Conservation (phyloP, 2,888 invertebrate genomes). For the Sisyra terminalis region DNA sequence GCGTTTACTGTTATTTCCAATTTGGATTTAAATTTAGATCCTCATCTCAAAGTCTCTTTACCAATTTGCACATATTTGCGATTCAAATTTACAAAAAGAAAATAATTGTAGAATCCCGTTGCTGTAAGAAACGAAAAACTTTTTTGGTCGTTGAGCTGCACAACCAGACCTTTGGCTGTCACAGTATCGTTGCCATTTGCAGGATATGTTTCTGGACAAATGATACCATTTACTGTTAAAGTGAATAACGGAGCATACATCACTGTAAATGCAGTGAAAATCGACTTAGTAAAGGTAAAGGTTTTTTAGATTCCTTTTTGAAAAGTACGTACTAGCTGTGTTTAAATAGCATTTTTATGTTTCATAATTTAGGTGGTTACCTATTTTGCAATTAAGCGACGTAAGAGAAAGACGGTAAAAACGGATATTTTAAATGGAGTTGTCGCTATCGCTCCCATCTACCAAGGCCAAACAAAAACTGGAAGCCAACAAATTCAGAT, state of each 20-base stretch:
- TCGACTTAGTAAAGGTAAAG: slow-evolving; percentile 48
- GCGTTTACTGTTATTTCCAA: no score
- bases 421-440: slow-evolving; percentile 38
- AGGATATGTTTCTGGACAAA: slow-evolving; percentile 63
- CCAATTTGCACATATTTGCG: no score
- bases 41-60: no score
- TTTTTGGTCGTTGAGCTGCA: slow-evolving; percentile 55
- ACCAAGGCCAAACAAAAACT: slow-evolving; percentile 38
- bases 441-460: slow-evolving; percentile 47
- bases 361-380: slow-evolving; percentile 28
- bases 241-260: slow-evolving; percentile 62
- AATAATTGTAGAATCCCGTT: slow-evolving; percentile 37
- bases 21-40: no score
- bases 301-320: background rate
- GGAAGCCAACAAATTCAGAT: slow-evolving; percentile 48
- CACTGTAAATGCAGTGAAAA: slow-evolving; percentile 40
- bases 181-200: slow-evolving; percentile 51
- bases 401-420: slow-evolving; percentile 34
- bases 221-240: slow-evolving; percentile 49
- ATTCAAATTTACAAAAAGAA: no score
- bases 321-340: background rate
- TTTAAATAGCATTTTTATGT: no score
- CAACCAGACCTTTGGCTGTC: slow-evolving; percentile 51
- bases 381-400: slow-evolving; percentile 34
- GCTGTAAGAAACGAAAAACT: slow-evolving; percentile 54